phyloP scores from a whole-genome alignment of 1,140 invertebrate species.

The Teleogryllus occipitalis region DNA sequence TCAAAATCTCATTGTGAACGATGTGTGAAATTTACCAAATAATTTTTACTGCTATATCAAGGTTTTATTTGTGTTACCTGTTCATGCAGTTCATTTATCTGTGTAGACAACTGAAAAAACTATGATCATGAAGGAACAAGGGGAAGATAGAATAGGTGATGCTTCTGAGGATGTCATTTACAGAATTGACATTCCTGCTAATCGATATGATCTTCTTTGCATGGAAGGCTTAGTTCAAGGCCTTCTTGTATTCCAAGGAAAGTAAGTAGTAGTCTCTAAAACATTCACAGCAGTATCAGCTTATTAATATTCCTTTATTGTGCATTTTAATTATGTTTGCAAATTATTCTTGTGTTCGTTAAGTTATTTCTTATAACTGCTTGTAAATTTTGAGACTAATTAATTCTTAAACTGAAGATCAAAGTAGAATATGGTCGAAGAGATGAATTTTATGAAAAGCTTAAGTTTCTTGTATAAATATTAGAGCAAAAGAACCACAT shows the following conservation, averaged over 20 bases:
- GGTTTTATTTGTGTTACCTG: not conserved
- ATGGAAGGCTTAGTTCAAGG: slow-evolving; percentile 84
- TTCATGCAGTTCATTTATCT: slow-evolving; percentile 17
- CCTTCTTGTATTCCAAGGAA: slow-evolving; percentile 79
- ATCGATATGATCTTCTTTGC: slow-evolving; percentile 94
- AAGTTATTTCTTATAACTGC: too few species aligned
- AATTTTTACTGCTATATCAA: not conserved
- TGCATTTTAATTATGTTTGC: too few species aligned
- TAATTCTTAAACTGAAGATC: too few species aligned
- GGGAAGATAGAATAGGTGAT: slow-evolving; percentile 48
- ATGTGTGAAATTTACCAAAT: not conserved
- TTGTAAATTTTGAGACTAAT: too few species aligned
- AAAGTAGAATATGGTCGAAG: too few species aligned
- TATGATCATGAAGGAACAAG: slow-evolving; percentile 83
- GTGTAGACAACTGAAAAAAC: slow-evolving; percentile 83
- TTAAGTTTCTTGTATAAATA: too few species aligned
- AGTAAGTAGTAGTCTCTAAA: slow-evolving; percentile 48
- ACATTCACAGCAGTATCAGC: not conserved
- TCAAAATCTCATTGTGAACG: not conserved
- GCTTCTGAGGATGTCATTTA: slow-evolving; percentile 80
- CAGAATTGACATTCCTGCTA: slow-evolving; percentile 96
- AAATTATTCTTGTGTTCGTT: too few species aligned
- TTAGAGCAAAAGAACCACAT: too few species aligned
- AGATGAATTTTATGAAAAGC: too few species aligned
- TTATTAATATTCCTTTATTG: too few species aligned